Conservation (phyloP, 2,888 invertebrate genomes). For the Stenoptilia bipunctidactyla region DNA sequence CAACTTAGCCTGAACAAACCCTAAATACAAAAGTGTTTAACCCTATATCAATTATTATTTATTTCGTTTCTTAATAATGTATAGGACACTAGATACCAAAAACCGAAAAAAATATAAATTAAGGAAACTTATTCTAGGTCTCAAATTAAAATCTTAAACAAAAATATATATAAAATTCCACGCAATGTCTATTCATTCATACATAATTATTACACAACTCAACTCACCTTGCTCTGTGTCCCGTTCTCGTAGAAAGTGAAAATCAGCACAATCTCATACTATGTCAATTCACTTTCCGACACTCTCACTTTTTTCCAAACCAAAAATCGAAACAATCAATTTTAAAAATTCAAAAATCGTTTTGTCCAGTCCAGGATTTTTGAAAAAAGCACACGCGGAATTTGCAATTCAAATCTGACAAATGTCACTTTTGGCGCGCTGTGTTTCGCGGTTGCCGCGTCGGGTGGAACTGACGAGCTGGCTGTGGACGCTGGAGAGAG, state of each 20-base stretch:
- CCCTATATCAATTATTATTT: no score
- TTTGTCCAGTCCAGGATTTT: not conserved
- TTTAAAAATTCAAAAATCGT: not conserved
- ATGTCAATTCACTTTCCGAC: slow-evolving; percentile 43
- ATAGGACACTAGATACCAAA: no score
- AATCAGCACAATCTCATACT: slow-evolving; percentile 46
- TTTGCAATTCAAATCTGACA: not conserved
- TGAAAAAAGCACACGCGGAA: not conserved
- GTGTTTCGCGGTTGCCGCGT: not conserved
- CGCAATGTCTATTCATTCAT: not conserved
- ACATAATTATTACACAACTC: slow-evolving; percentile 21
- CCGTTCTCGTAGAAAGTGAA: slow-evolving; percentile 60
- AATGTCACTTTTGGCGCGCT: not conserved
- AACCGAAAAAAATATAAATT: no score
- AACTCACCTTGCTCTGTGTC: slow-evolving; percentile 49
- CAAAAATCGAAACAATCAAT: no score
- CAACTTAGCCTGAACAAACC: no score
- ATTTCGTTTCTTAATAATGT: no score
- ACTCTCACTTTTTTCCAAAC: slow-evolving; percentile 30
- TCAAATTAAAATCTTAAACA: no score
- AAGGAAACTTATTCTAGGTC: no score
- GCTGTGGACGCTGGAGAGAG: not conserved
- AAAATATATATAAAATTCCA: no score
- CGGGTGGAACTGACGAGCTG: not conserved
- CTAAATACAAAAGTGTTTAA: no score